A percentile compares a stretch with the other conserved stretches of the same genome.
Evolutionary conservation across 1,140 invertebrate genomes (phyloP).

Genomic region (Eriocheir sinensis): DNA sequence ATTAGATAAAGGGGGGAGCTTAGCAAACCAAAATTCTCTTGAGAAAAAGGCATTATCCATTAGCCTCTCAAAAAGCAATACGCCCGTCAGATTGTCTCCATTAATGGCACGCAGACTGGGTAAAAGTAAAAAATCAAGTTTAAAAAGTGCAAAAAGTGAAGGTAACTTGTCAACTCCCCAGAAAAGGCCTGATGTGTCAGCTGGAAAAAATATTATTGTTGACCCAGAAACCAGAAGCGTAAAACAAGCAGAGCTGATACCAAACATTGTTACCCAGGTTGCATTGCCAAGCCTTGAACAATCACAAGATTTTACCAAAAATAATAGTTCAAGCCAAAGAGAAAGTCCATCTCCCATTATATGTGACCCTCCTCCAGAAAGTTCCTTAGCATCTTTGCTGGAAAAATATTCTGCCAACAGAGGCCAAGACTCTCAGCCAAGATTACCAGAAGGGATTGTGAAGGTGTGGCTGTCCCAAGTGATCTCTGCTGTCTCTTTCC

Average conservation of each 20-base stretch:
- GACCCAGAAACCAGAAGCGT: neutral
- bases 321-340: neutral
- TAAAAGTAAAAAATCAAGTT: neutral
- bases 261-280: neutral
- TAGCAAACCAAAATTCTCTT: neutral
- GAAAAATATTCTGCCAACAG: conserved; percentile 71
- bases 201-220: neutral
- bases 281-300: neutral
- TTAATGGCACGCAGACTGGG: neutral
- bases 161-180: neutral
- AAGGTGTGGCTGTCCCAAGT: conserved; percentile 76
- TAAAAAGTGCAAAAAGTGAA: conserved; percentile 31
- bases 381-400: conserved; percentile 53
- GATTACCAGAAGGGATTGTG: conserved; percentile 77
- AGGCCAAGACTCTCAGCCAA: conserved; percentile 42
- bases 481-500: conserved; percentile 66
- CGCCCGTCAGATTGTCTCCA: neutral
- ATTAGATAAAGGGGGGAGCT: conserved; percentile 14
- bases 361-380: conserved; percentile 37
- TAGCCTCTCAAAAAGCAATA: neutral
- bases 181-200: neutral
- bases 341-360: neutral
- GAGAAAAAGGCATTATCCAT: neutral
- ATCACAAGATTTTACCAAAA: neutral
- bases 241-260: neutral